Evolutionary conservation across 1,140 invertebrate genomes (phyloP).

Genomic region (Tetramorium alpestre): DNA sequence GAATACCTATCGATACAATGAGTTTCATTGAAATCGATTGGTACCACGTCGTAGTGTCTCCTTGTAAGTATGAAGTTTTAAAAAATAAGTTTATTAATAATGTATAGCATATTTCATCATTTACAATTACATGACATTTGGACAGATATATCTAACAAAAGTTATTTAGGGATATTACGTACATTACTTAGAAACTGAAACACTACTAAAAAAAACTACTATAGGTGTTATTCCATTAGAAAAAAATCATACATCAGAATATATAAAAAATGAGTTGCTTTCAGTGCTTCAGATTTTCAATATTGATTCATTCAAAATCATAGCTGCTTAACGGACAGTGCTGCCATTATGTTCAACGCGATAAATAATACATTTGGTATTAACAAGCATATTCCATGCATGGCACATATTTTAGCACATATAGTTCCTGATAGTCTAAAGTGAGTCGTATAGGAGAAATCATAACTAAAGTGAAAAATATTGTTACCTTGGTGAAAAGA

Average conservation of each 20-base stretch:
- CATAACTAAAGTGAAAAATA: no score
- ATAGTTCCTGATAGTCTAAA: background rate
- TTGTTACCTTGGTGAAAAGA: no score
- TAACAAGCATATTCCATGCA: slow-evolving; percentile 14
- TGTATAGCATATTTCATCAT: background rate
- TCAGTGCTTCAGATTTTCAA: background rate
- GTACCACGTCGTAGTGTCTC: no score
- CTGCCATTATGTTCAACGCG: background rate
- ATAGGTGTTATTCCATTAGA: background rate
- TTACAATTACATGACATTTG: no score
- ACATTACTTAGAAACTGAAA: no score
- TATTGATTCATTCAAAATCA: background rate
- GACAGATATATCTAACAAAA: no score
- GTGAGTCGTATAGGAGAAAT: no score
- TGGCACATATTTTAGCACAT: slow-evolving; percentile 6
- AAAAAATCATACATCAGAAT: background rate
- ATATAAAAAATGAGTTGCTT: slow-evolving; percentile 9
- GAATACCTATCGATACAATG: no score
- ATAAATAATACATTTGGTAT: background rate
- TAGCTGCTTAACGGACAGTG: background rate
- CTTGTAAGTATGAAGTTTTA: background rate
- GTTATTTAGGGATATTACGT: no score
- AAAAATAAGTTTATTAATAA: background rate
- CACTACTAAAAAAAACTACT: background rate
- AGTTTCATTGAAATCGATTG: no score